These are phyloP conservation scores for Dufourea novaeangliae DNA, from an alignment of 1,140 invertebrate genomes.

Conservation along the genomic window DNA sequence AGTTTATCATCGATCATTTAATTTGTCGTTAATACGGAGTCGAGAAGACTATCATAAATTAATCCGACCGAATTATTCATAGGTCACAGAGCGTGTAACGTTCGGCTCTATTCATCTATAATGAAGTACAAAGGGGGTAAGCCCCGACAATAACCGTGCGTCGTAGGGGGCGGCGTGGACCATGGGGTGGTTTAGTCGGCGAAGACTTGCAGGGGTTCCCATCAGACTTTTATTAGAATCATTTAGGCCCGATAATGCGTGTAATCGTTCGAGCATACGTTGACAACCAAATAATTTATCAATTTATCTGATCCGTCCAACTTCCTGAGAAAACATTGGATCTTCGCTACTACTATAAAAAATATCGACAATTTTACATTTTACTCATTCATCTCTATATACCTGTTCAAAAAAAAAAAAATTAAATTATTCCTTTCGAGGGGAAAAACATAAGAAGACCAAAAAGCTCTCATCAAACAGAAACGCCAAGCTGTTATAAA, in stretches of 20 bases:
- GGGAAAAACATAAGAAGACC: too few species aligned
- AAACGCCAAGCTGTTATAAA: not conserved
- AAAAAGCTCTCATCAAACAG: too few species aligned
- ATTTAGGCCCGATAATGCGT: not conserved
- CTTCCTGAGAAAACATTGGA: too few species aligned
- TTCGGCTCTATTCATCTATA: conserved; percentile 32
- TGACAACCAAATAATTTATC: too few species aligned
- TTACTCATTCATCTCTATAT: too few species aligned
- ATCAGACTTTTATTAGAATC: not conserved
- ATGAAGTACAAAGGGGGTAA: conserved; percentile 47
- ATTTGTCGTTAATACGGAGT: not conserved
- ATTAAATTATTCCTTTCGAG: too few species aligned
- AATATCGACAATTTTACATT: too few species aligned
- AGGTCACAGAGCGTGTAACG: not conserved
- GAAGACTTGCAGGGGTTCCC: conserved; percentile 3
- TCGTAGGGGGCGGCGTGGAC: conserved; percentile 35
- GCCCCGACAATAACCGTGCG: conserved; percentile 21
- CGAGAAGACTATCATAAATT: not conserved
- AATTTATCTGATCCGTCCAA: too few species aligned
- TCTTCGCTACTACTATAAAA: too few species aligned
- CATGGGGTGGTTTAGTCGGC: not conserved
- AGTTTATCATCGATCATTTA: not conserved
- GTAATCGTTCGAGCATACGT: not conserved
- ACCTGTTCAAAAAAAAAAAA: too few species aligned
- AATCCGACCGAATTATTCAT: conserved; percentile 20